phyloP scores from a whole-genome alignment of 1,140 invertebrate species.

The Akabosia matsudoensis region DNA sequence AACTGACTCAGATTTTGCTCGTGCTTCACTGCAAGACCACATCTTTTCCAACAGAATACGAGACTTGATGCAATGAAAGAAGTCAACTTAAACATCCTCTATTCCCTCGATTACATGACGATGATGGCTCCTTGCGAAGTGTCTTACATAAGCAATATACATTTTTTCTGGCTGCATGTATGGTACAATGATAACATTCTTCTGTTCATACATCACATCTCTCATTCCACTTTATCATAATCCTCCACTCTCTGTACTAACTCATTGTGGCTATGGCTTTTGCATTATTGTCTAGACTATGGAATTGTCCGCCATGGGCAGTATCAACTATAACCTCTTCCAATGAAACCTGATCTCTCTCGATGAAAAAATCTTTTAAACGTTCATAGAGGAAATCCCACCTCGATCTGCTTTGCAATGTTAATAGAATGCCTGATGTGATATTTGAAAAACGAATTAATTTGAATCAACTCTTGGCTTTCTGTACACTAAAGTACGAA shows the following conservation, averaged over 20 bases:
- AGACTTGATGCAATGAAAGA: background rate
- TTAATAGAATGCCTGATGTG: background rate
- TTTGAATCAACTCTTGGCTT: background rate
- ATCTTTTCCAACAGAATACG: background rate
- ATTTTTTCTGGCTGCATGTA: background rate
- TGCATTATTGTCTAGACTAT: background rate
- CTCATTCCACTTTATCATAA: background rate
- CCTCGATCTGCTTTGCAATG: background rate
- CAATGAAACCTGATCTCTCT: constrained; percentile 19
- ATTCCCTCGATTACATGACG: background rate
- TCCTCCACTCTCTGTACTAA: background rate
- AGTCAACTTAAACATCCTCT: constrained; percentile 12
- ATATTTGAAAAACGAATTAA: background rate
- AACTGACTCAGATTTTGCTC: background rate
- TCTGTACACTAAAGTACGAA: too few relatives aligned
- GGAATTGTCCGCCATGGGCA: background rate
- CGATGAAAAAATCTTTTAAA: background rate
- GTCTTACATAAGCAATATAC: constrained; percentile 9
- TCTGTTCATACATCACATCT: background rate
- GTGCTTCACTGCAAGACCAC: background rate
- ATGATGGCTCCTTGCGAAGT: background rate
- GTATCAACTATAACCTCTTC: constrained; percentile 17
- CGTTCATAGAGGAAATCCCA: background rate
- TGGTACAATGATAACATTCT: constrained; percentile 6
- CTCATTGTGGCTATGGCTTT: background rate